A percentile compares a stretch with the other conserved stretches of the same genome.
Conservation (phyloP, 1,140 invertebrate genomes). For the Drosophila insularis region DNA sequence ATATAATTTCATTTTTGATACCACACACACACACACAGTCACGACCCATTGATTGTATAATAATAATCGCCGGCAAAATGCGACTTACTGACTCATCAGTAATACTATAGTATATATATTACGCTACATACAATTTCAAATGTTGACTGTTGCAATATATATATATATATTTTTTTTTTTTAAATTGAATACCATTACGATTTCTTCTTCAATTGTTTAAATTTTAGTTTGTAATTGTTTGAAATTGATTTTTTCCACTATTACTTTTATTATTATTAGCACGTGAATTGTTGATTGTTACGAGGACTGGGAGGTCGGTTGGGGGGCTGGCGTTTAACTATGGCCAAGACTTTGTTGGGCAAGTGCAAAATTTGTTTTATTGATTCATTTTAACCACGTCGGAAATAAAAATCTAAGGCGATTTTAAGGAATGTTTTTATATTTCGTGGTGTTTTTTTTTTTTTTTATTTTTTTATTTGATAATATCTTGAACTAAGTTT, state of each 20-base stretch:
- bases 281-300: neutral
- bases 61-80: conserved; percentile 40
- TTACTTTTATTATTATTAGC: neutral
- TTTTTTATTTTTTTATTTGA: too few relatives aligned
- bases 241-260: conserved; percentile 3
- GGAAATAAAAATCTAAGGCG: neutral
- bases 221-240: conserved; percentile 2
- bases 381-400: neutral
- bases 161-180: conserved; percentile 38
- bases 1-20: neutral
- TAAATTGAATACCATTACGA: conserved; percentile 16
- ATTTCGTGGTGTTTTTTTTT: too few relatives aligned
- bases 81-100: conserved; percentile 54
- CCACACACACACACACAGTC: neutral
- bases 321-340: neutral
- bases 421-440: neutral
- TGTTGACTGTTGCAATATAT: conserved; percentile 34
- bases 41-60: conserved; percentile 42
- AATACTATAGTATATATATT: conserved; percentile 27
- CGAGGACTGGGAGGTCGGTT: too few relatives aligned
- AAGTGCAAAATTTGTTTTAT: conserved; percentile 3
- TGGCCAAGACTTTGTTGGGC: neutral
- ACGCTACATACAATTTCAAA: conserved; percentile 30
- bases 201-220: conserved; percentile 14
- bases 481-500: too few relatives aligned